A percentile compares a stretch with the other conserved stretches of the same genome.
phyloP scores from a whole-genome alignment of 1,140 invertebrate species.

The Trachymyrmex septentrionalis region DNA sequence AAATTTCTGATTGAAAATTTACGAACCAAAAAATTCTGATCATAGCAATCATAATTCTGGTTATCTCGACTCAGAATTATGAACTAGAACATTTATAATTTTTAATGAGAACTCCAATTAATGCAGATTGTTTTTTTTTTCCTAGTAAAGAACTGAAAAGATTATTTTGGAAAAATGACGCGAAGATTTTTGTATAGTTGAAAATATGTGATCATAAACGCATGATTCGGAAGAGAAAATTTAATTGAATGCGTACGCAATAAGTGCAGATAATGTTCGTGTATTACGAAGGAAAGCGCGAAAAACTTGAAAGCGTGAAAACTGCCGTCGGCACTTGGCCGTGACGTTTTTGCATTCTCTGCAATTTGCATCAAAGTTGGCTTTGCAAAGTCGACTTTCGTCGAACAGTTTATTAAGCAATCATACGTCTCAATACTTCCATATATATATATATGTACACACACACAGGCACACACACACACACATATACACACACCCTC shows the following conservation, averaged over 20 bases:
- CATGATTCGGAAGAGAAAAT: neutral
- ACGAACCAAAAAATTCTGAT: too few species aligned
- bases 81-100: too few species aligned
- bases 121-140: too few species aligned
- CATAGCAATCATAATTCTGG: too few species aligned
- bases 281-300: constrained; percentile 13
- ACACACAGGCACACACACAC: too few species aligned
- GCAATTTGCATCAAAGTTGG: constrained; percentile 44
- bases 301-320: constrained; percentile 60
- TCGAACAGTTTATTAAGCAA: constrained; percentile 49
- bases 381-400: constrained; percentile 20
- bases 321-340: constrained; percentile 6
- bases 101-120: too few species aligned
- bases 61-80: too few species aligned
- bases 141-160: neutral
- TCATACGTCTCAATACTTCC: constrained; percentile 9
- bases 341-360: constrained; percentile 17
- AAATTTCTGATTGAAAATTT: too few species aligned
- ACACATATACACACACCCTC: neutral
- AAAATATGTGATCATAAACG: neutral
- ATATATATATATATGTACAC: neutral
- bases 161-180: neutral
- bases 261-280: neutral
- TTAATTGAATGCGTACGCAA: neutral
- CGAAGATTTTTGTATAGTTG: neutral